Evolutionary conservation across 2,113 vertebrate species (phyloP).

Genomic region (Prolemur simus): DNA sequence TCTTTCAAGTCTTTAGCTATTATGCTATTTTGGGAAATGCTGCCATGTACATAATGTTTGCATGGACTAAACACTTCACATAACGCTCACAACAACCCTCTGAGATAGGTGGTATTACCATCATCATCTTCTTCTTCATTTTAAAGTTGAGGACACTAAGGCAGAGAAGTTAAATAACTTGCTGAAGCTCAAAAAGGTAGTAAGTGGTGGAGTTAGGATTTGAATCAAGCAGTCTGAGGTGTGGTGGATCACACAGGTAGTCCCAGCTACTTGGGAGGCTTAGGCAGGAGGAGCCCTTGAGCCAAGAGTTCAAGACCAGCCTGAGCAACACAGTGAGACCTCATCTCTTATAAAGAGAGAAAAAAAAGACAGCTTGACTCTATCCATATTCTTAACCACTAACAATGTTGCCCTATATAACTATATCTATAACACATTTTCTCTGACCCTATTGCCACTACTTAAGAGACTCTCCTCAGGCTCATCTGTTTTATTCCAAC

Average conservation of each 20-base stretch:
- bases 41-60: neutral
- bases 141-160: neutral
- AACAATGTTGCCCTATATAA: neutral
- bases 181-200: neutral
- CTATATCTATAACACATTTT: neutral
- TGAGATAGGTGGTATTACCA: neutral
- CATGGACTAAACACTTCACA: neutral
- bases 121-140: neutral
- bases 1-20: neutral
- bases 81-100: neutral
- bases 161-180: neutral
- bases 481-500: neutral
- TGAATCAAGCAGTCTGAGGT: neutral
- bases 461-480: neutral
- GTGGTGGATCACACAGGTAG: too few relatives aligned
- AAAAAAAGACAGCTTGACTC: neutral
- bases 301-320: too few relatives aligned
- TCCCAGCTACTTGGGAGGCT: too few relatives aligned
- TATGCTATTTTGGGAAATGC: neutral
- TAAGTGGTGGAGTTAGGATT: neutral
- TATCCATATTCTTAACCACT: neutral
- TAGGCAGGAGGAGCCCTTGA: too few relatives aligned
- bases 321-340: too few relatives aligned
- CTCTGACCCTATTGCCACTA: neutral
- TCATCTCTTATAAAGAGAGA: too few relatives aligned